Conservation (phyloP, 2,888 invertebrate genomes). For the Andrena haemorrhoa region DNA sequence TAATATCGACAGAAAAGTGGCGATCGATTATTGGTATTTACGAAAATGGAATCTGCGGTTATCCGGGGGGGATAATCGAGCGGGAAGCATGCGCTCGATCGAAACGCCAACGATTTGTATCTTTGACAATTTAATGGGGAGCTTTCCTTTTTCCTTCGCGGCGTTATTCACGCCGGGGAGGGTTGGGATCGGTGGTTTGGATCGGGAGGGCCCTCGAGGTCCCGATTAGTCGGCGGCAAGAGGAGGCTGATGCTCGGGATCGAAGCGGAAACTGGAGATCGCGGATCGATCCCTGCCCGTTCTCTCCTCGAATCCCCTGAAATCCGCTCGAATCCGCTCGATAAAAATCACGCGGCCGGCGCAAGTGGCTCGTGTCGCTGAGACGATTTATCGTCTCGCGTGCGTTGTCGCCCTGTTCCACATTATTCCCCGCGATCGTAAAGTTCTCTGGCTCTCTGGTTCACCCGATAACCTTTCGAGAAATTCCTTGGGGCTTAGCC, state of each 20-base stretch:
- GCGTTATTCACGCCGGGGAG: background rate
- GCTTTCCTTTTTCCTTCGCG: background rate
- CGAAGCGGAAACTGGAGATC: conserved; percentile 19
- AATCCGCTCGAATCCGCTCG: background rate
- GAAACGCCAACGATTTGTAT: conserved; percentile 28
- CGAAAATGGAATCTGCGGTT: conserved; percentile 49
- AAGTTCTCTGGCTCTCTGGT: conserved; percentile 47
- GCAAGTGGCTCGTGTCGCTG: conserved; percentile 39
- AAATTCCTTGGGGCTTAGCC: conserved; percentile 33
- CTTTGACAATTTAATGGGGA: conserved; percentile 26
- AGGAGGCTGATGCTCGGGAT: too few species aligned
- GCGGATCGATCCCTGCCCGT: conserved; percentile 10
- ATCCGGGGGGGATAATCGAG: conserved; percentile 33
- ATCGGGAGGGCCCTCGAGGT: background rate
- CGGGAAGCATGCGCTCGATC: conserved; percentile 17
- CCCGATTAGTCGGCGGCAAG: too few species aligned
- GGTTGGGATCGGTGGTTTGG: background rate
- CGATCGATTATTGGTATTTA: conserved; percentile 52
- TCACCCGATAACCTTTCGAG: conserved; percentile 60
- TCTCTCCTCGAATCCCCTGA: background rate
- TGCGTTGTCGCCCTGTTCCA: conserved; percentile 52
- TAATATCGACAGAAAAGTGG: conserved; percentile 46
- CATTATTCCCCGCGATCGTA: conserved; percentile 50
- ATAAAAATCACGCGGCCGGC: conserved; percentile 8
- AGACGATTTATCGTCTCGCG: conserved; percentile 49